Conservation (phyloP, 2,797 vertebrate species). For the Crenuchus spilurus region DNA sequence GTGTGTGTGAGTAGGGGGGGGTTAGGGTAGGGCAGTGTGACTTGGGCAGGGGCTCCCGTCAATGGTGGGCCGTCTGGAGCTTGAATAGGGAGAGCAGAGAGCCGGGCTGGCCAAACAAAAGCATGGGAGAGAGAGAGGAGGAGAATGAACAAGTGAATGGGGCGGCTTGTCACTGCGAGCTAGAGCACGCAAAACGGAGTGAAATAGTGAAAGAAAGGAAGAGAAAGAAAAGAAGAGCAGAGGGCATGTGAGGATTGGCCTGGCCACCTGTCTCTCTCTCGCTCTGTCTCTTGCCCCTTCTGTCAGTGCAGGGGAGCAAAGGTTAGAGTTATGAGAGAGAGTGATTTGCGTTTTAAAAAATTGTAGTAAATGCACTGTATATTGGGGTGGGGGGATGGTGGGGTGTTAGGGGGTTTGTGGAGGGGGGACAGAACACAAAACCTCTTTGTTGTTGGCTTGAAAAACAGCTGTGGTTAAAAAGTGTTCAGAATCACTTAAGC, state of each 20-base stretch:
- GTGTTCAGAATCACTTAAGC: background rate
- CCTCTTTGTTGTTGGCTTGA: constrained; percentile 21
- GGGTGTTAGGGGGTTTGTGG: background rate
- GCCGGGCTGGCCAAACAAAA: constrained; percentile 55
- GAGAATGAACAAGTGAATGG: constrained; percentile 57
- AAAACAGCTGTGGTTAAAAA: constrained; percentile 33
- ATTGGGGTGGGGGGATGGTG: background rate
- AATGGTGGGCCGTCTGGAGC: constrained; percentile 59
- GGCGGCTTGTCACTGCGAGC: constrained; percentile 56
- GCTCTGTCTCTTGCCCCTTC: constrained; percentile 58
- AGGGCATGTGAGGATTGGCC: constrained; percentile 58
- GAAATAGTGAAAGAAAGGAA: constrained; percentile 60
- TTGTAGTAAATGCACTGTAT: constrained; percentile 42
- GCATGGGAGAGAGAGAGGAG: constrained; percentile 46
- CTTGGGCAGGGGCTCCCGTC: constrained; percentile 57
- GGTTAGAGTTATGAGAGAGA: constrained; percentile 60
- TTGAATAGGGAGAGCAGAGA: constrained; percentile 57
- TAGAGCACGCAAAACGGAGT: constrained; percentile 52
- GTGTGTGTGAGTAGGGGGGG: constrained; percentile 33
- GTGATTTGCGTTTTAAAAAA: constrained; percentile 22
- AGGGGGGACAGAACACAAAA: constrained; percentile 13
- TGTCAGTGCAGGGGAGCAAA: constrained; percentile 53
- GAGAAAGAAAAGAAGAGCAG: constrained; percentile 48
- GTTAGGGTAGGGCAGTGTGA: constrained; percentile 51
- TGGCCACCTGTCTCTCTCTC: constrained; percentile 58